A percentile compares a stretch with the other conserved stretches of the same genome.
Conservation (phyloP, 2,797 vertebrate species). For the Heteromormyrus szaboi region DNA sequence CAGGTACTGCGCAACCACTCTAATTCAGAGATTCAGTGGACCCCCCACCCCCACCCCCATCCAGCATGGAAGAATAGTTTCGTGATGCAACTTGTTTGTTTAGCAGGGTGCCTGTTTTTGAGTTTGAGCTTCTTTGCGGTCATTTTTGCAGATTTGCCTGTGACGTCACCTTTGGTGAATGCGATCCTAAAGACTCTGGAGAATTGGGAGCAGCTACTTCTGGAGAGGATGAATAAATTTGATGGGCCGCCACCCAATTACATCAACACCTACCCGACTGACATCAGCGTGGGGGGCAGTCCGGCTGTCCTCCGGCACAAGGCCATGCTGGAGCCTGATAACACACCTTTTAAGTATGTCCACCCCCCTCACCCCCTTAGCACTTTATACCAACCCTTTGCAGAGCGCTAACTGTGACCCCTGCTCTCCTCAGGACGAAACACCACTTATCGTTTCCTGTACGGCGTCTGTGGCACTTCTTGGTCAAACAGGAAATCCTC, state of each 20-base stretch:
- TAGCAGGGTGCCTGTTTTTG: not conserved
- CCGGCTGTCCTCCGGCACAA: constrained; percentile 87
- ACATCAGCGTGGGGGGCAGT: constrained; percentile 73
- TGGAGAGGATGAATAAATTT: constrained; percentile 88
- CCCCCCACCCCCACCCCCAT: not conserved
- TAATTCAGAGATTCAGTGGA: not conserved
- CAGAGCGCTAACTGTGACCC: not conserved
- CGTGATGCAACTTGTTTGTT: not conserved
- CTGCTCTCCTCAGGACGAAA: constrained; percentile 67
- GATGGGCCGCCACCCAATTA: constrained; percentile 94
- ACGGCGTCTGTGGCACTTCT: constrained; percentile 90
- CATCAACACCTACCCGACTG: constrained; percentile 84
- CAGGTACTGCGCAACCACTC: constrained; percentile 61
- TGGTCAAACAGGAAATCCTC: constrained; percentile 93
- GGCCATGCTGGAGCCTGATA: constrained; percentile 96
- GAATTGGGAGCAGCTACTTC: constrained; percentile 90
- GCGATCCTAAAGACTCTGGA: constrained; percentile 90
- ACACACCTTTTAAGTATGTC: constrained; percentile 93
- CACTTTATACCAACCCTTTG: not conserved
- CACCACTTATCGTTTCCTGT: constrained; percentile 85
- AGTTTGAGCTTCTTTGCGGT: not conserved
- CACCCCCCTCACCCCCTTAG: not conserved
- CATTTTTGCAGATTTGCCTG: constrained; percentile 75
- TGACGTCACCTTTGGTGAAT: constrained; percentile 83
- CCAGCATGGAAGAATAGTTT: not conserved